phyloP scores from a whole-genome alignment of 1,140 invertebrate species.

The Calephelis nemesis region DNA sequence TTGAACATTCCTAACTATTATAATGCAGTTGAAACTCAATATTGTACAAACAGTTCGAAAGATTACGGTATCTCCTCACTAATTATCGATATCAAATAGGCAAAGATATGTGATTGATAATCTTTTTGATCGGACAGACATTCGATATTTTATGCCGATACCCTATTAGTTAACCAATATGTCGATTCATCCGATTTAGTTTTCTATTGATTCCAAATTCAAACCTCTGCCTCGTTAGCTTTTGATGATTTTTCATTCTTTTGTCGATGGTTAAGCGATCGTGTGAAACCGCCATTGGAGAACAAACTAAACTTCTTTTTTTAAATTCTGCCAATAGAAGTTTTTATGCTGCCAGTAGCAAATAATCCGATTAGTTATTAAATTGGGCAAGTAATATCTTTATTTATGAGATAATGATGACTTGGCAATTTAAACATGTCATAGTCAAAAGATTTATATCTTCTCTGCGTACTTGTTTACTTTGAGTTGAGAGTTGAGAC shows the following conservation, averaged over 20 bases:
- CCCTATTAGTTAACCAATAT: slow-evolving; percentile 54
- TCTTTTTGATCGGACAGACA: slow-evolving; percentile 51
- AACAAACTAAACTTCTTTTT: slow-evolving; percentile 13
- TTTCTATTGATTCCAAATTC: slow-evolving; percentile 63
- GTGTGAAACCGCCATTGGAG: slow-evolving; percentile 54
- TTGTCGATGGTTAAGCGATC: slow-evolving; percentile 52
- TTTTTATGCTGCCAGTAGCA: background rate
- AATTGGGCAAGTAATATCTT: slow-evolving; percentile 8
- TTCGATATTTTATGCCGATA: slow-evolving; percentile 40
- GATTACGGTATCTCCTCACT: slow-evolving; percentile 44
- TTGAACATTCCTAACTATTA: no score
- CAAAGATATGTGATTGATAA: slow-evolving; percentile 53
- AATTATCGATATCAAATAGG: slow-evolving; percentile 45
- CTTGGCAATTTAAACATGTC: background rate
- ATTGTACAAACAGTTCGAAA: background rate
- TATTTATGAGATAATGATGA: slow-evolving; percentile 5
- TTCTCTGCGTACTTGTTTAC: no score
- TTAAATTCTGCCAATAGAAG: slow-evolving; percentile 14
- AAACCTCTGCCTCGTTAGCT: slow-evolving; percentile 43
- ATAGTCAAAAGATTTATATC: background rate
- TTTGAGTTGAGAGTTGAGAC: no score
- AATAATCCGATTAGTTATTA: slow-evolving; percentile 19
- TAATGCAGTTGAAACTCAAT: background rate
- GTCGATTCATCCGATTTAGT: slow-evolving; percentile 71
- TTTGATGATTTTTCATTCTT: slow-evolving; percentile 43